phyloP scores from a whole-genome alignment of 2,113 vertebrate species.

The Carollia perspicillata region DNA sequence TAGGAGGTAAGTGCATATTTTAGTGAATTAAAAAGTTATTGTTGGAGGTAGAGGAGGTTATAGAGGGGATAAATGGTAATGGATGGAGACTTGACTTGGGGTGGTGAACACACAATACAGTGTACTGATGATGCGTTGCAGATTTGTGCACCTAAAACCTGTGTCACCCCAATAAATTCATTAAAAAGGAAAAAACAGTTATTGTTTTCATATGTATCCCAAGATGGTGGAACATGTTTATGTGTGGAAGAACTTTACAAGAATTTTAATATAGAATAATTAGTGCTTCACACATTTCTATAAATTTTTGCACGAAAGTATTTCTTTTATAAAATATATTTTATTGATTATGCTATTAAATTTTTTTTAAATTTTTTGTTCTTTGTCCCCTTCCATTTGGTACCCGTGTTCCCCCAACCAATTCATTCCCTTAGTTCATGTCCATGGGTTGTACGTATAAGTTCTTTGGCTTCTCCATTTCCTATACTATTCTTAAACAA shows the following conservation, averaged over 20 bases:
- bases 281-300: not conserved
- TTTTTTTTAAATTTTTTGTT: too few relatives aligned
- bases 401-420: too few relatives aligned
- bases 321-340: not conserved
- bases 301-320: not conserved
- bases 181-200: not conserved
- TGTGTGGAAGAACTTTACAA: not conserved
- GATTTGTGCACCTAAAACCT: not conserved
- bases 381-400: too few relatives aligned
- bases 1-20: not conserved
- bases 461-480: too few relatives aligned
- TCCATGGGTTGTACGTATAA: too few relatives aligned
- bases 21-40: constrained; percentile 15
- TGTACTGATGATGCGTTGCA: not conserved
- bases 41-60: not conserved
- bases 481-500: too few relatives aligned
- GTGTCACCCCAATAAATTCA: not conserved
- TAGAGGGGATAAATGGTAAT: not conserved
- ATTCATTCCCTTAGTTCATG: too few relatives aligned
- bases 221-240: constrained; percentile 11
- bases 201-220: not conserved
- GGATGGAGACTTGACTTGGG: not conserved
- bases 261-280: not conserved
- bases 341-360: too few relatives aligned
- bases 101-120: not conserved